Percentiles rank a stretch among this genome's conserved stretches.
Conservation (phyloP, 1,140 invertebrate genomes). For the Caenorhabditis elegans region DNA sequence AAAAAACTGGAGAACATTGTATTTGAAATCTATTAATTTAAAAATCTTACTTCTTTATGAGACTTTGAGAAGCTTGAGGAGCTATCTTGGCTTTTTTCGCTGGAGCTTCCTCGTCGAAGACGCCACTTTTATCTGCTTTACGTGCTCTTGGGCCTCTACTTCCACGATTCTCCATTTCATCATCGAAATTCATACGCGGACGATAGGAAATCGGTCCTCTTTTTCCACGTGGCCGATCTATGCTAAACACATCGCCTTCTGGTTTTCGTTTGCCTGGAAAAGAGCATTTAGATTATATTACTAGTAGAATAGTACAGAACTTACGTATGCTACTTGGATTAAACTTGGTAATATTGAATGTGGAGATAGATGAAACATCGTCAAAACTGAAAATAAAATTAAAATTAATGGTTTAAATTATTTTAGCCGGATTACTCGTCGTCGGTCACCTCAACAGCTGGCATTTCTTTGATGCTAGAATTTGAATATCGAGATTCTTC, state of each 20-base stretch:
- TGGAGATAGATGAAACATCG: background rate
- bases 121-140: background rate
- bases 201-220: background rate
- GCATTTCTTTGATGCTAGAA: background rate
- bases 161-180: background rate
- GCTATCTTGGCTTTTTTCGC: background rate
- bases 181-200: background rate
- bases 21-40: no score
- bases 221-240: background rate
- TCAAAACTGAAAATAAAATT: background rate
- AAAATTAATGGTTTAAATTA: no score
- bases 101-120: background rate
- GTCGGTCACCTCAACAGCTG: background rate
- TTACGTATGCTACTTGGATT: background rate
- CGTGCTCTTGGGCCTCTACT: background rate
- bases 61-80: background rate
- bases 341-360: background rate
- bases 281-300: no score
- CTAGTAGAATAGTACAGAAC: no score
- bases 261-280: background rate
- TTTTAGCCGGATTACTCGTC: no score
- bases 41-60: background rate
- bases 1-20: background rate
- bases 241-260: background rate
- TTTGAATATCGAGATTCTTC: no score